Conservation (phyloP, 1,140 invertebrate genomes). For the Drosophila albomicans region DNA sequence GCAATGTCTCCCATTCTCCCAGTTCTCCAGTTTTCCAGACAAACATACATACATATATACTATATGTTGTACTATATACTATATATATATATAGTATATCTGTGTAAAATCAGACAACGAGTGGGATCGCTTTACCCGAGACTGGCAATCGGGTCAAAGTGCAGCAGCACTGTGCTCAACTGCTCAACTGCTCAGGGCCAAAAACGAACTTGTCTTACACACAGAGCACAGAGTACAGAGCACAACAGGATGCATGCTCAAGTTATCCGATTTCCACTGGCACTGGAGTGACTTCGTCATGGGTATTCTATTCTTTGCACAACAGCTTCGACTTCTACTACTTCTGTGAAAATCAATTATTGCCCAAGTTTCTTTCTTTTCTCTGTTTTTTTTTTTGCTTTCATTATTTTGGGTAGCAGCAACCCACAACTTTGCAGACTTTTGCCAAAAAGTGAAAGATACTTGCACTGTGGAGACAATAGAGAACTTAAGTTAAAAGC, state of each 20-base stretch:
- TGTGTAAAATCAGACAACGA: constrained; percentile 15
- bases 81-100: not conserved
- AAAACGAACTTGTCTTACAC: constrained; percentile 5
- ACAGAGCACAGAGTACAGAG: not conserved
- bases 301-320: constrained; percentile 5
- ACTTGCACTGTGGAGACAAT: not conserved
- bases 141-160: constrained; percentile 8
- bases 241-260: constrained; percentile 20
- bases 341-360: constrained; percentile 8
- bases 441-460: not conserved
- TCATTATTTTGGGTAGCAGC: not conserved
- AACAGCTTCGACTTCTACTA: constrained; percentile 1
- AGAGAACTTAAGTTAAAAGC: not conserved
- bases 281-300: constrained; percentile 13
- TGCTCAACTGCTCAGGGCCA: not conserved
- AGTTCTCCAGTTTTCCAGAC: not conserved
- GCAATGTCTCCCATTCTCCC: constrained; percentile 49
- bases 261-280: constrained; percentile 36
- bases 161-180: not conserved
- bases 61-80: not conserved
- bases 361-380: no score
- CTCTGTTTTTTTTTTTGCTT: no score
- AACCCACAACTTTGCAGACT: constrained; percentile 2
- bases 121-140: constrained; percentile 12
- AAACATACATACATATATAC: not conserved